Evolutionary conservation across 1,140 invertebrate species (phyloP).

Genomic region (Drosophila bifasciata): DNA sequence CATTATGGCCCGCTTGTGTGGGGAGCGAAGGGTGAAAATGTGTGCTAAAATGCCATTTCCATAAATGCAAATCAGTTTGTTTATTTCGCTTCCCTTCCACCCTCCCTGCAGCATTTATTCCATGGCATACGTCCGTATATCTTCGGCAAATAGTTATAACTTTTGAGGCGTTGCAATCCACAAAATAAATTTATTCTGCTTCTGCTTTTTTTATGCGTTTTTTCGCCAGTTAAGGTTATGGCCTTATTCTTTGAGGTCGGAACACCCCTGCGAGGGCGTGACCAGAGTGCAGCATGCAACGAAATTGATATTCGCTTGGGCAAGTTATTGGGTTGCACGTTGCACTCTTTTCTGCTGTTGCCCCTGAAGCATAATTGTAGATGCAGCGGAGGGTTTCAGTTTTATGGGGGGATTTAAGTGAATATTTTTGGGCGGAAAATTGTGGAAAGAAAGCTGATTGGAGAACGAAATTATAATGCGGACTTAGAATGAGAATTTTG

Average conservation of each 20-base stretch:
- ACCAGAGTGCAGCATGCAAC: constrained; percentile 51
- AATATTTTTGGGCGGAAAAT: neutral
- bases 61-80: constrained; percentile 82
- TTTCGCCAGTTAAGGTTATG: constrained; percentile 35
- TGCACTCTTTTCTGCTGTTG: too few relatives aligned
- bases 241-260: neutral
- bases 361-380: constrained; percentile 27
- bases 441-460: too few relatives aligned
- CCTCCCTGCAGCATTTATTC: neutral
- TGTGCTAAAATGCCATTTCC: constrained; percentile 72
- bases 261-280: constrained; percentile 16
- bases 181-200: constrained; percentile 58
- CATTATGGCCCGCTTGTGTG: constrained; percentile 49
- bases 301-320: constrained; percentile 48
- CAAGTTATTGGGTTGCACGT: constrained; percentile 38
- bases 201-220: constrained; percentile 36
- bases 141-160: constrained; percentile 73
- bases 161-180: constrained; percentile 44
- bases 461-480: too few relatives aligned
- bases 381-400: constrained; percentile 21
- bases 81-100: constrained; percentile 56
- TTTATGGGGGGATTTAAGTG: constrained; percentile 4
- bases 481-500: too few relatives aligned
- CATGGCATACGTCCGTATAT: constrained; percentile 42
- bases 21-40: constrained; percentile 24